Conservation (phyloP, 2,888 invertebrate species). For the Meteorus cinctellus region DNA sequence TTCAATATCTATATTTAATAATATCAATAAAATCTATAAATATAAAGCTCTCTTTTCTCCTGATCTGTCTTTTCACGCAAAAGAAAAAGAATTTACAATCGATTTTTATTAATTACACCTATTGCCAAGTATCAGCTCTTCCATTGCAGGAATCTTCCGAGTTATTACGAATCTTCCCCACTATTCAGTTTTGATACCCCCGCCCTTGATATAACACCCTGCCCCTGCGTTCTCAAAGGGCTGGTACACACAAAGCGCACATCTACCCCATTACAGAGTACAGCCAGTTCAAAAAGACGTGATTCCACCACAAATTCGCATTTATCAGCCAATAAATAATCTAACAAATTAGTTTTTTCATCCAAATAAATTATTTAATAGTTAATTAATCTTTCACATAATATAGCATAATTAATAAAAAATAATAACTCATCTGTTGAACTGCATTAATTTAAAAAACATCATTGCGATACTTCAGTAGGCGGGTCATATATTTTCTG, state of each 20-base stretch:
- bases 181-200: constrained; percentile 61
- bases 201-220: constrained; percentile 56
- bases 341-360: not conserved
- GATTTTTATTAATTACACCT: constrained; percentile 8
- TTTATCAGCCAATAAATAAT: constrained; percentile 1
- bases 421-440: too few relatives aligned
- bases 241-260: constrained; percentile 62
- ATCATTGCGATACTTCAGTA: constrained; percentile 14
- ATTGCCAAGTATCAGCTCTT: constrained; percentile 25
- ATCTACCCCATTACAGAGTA: constrained; percentile 64
- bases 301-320: not conserved
- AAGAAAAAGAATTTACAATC: not conserved
- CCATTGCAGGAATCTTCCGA: constrained; percentile 49
- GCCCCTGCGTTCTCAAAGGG: constrained; percentile 50
- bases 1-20: not conserved
- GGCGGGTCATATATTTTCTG: constrained; percentile 48
- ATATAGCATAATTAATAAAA: too few relatives aligned
- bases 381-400: not conserved
- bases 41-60: too few relatives aligned
- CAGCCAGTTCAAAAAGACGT: constrained; percentile 55
- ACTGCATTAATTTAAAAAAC: not conserved
- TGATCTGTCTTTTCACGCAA: not conserved
- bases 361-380: too few relatives aligned
- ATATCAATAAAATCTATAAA: not conserved
- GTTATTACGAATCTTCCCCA: constrained; percentile 63